A percentile compares a stretch with the other conserved stretches of the same genome.
Conservation (phyloP, 2,797 vertebrate species). For the Aerospiza tachiro region DNA sequence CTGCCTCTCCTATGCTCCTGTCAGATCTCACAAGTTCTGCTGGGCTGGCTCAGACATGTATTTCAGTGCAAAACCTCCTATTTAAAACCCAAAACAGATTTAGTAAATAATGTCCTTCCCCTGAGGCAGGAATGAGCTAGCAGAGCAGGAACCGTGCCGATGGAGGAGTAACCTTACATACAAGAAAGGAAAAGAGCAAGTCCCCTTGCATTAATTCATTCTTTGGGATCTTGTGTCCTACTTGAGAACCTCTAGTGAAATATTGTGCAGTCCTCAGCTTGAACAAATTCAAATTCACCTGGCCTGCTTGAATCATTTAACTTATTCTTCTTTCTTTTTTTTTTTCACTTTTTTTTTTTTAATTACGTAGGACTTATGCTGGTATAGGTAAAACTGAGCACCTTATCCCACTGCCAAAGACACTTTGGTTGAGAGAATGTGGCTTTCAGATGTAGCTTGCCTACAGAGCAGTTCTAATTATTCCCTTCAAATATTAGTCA, state of each 20-base stretch:
- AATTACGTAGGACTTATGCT: not conserved
- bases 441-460: not conserved
- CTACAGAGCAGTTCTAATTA: not conserved
- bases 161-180: not conserved
- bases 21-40: constrained; percentile 1
- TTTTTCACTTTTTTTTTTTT: not conserved
- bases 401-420: not conserved
- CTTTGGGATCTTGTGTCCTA: not conserved
- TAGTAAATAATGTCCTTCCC: constrained; percentile 24
- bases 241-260: not conserved
- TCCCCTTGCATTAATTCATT: not conserved
- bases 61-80: constrained; percentile 7
- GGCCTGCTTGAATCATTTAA: not conserved
- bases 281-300: not conserved
- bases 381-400: not conserved
- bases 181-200: not conserved
- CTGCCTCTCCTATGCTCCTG: not conserved
- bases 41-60: not conserved
- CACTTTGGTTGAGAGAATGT: not conserved
- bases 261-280: not conserved
- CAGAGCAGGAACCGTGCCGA: not conserved
- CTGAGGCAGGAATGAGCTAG: not conserved
- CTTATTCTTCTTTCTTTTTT: not conserved
- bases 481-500: not conserved
- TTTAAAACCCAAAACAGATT: constrained; percentile 45